Evolutionary conservation across 1,140 invertebrate species (phyloP).

Genomic region (Acarapis woodi): DNA sequence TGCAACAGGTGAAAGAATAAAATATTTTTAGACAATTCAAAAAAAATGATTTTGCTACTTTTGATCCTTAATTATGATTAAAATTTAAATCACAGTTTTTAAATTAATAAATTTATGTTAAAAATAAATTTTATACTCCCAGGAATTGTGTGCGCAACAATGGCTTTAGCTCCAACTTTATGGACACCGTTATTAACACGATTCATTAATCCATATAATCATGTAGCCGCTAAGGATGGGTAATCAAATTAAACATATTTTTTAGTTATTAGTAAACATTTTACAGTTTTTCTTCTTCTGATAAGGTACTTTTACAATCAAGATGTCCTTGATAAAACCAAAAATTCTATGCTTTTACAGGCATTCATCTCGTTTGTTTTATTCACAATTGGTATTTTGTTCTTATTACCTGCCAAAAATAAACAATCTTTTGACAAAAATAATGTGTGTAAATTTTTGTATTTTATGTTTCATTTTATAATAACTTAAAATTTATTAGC

Average conservation of each 20-base stretch:
- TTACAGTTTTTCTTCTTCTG: background rate
- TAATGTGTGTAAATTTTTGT: background rate
- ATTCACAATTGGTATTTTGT: slow-evolving; percentile 2
- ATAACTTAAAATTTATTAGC: no score
- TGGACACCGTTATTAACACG: slow-evolving; percentile 16
- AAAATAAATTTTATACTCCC: background rate
- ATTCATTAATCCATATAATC: slow-evolving; percentile 20
- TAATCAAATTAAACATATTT: slow-evolving; percentile 3
- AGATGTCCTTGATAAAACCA: slow-evolving; percentile 2
- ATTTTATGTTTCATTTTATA: no score
- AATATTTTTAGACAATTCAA: no score
- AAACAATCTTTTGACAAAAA: background rate
- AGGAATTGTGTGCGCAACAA: slow-evolving; percentile 18
- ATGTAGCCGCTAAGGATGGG: slow-evolving; percentile 13
- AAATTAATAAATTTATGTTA: background rate
- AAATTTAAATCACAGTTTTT: no score
- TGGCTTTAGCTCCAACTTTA: slow-evolving; percentile 18
- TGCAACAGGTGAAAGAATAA: slow-evolving; percentile 18
- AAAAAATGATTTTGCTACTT: no score
- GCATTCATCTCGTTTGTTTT: slow-evolving; percentile 2
- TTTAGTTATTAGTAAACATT: background rate
- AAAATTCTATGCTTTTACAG: slow-evolving; percentile 5
- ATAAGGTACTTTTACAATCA: slow-evolving; percentile 2
- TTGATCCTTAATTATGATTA: no score
- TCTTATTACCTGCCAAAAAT: slow-evolving; percentile 3